Percentiles rank a stretch among this genome's conserved stretches.
phyloP scores from a whole-genome alignment of 1,140 invertebrate genomes.

The Chionoecetes opilio region DNA sequence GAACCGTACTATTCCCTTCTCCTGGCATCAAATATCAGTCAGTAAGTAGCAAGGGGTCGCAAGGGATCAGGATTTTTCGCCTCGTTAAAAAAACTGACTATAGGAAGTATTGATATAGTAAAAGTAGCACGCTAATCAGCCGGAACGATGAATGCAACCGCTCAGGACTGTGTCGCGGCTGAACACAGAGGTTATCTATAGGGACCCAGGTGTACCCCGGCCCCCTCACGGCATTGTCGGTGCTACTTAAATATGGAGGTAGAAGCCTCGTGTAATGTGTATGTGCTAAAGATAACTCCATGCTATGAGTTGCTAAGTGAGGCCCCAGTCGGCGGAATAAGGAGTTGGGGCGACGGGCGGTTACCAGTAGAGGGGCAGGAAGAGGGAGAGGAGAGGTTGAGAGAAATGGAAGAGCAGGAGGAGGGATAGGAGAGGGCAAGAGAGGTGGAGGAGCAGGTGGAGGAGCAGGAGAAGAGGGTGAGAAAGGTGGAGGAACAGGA shows the following conservation, averaged over 20 bases:
- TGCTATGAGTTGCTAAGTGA: constrained; percentile 17
- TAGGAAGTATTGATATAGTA: no score
- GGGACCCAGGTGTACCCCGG: neutral
- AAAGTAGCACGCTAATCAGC: no score
- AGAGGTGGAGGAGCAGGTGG: neutral
- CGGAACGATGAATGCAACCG: no score
- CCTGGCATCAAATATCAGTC: no score
- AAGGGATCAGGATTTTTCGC: no score
- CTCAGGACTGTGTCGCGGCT: no score
- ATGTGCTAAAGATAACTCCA: constrained; percentile 5
- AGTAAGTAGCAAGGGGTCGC: no score
- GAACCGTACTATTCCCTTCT: no score
- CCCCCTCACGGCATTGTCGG: neutral
- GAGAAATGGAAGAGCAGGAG: neutral
- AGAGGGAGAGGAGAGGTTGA: neutral
- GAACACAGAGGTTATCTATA: neutral
- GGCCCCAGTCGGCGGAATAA: neutral
- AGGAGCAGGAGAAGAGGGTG: neutral
- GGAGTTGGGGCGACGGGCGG: neutral
- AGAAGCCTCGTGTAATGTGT: neutral
- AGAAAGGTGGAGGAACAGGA: neutral
- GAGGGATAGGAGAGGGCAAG: neutral
- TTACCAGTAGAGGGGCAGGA: neutral
- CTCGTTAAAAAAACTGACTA: no score
- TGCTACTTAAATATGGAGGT: neutral